Conservation (phyloP, 2,797 vertebrate species). For the Coranthus polyacanthus region DNA sequence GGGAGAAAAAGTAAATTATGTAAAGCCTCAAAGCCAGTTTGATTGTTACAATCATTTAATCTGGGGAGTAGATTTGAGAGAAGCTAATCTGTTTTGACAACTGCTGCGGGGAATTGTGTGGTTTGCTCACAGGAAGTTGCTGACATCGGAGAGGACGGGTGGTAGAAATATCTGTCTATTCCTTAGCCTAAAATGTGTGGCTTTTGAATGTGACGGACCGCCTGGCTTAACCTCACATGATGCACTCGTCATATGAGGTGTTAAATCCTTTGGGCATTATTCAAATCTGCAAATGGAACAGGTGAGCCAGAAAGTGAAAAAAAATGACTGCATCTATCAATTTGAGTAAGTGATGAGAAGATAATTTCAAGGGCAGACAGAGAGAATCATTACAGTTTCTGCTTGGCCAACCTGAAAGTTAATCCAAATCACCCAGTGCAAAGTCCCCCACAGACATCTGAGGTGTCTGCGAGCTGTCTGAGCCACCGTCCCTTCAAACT, state of each 20-base stretch:
- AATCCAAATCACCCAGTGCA: conserved; percentile 73
- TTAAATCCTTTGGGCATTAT: conserved; percentile 52
- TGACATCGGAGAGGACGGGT: conserved; percentile 32
- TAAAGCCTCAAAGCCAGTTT: conserved; percentile 76
- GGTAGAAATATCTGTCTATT: conserved; percentile 10
- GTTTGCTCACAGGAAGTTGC: conserved; percentile 48
- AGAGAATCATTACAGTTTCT: conserved; percentile 80
- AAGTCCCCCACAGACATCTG: conserved; percentile 51
- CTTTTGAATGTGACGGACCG: conserved; percentile 30
- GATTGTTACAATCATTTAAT: conserved; percentile 80
- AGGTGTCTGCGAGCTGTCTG: conserved; percentile 40
- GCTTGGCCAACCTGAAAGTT: conserved; percentile 81
- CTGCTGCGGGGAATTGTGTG: conserved; percentile 52
- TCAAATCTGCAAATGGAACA: conserved; percentile 60
- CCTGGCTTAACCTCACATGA: conserved; percentile 34
- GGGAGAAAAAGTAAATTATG: conserved; percentile 68
- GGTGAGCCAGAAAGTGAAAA: conserved; percentile 60
- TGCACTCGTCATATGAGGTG: conserved; percentile 21
- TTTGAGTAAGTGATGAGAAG: conserved; percentile 76
- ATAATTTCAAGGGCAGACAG: conserved; percentile 81
- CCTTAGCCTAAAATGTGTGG: conserved; percentile 3
- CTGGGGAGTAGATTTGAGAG: conserved; percentile 70
- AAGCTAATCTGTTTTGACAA: conserved; percentile 78
- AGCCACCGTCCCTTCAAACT: conserved; percentile 31
- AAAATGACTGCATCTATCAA: conserved; percentile 69